phyloP scores from a whole-genome alignment of 2,888 invertebrate species.

The Lasioglossum oenotherae region DNA sequence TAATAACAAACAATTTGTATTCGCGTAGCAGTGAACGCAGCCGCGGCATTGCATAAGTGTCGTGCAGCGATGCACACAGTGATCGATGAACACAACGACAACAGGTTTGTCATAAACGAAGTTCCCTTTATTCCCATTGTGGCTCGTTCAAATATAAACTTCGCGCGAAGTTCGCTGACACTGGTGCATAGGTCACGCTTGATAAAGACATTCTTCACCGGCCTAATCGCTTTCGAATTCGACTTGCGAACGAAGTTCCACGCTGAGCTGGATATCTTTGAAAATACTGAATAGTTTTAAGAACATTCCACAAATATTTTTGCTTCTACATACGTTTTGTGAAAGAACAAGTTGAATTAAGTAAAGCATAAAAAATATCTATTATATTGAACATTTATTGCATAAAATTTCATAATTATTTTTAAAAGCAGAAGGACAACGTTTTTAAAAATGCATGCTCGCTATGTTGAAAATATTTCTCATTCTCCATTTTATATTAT shows the following conservation, averaged over 20 bases:
- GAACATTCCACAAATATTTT: not conserved
- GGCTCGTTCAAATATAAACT: constrained; percentile 21
- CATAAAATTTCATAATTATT: not conserved
- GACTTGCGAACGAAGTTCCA: not conserved
- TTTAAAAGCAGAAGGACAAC: too few species aligned
- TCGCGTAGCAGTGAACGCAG: constrained; percentile 60
- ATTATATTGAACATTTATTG: too few species aligned
- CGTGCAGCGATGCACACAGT: constrained; percentile 50
- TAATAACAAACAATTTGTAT: constrained; percentile 51
- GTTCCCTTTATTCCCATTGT: constrained; percentile 52
- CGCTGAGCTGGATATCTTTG: not conserved
- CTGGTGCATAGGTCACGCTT: constrained; percentile 16
- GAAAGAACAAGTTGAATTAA: not conserved
- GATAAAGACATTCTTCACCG: constrained; percentile 29
- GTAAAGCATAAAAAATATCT: not conserved
- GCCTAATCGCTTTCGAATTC: constrained; percentile 30
- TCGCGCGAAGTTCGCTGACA: constrained; percentile 7
- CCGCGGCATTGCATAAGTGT: constrained; percentile 65
- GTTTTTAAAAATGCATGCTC: too few species aligned
- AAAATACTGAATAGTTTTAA: not conserved
- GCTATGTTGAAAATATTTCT: too few species aligned
- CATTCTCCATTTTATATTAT: too few species aligned
- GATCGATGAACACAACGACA: constrained; percentile 66
- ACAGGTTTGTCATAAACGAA: constrained; percentile 65
- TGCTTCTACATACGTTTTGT: not conserved